Evolutionary conservation across 2,888 invertebrate genomes (phyloP), one percentile per base, ranked within the genome.

Genomic region (Agrypnus murinus): DNA sequence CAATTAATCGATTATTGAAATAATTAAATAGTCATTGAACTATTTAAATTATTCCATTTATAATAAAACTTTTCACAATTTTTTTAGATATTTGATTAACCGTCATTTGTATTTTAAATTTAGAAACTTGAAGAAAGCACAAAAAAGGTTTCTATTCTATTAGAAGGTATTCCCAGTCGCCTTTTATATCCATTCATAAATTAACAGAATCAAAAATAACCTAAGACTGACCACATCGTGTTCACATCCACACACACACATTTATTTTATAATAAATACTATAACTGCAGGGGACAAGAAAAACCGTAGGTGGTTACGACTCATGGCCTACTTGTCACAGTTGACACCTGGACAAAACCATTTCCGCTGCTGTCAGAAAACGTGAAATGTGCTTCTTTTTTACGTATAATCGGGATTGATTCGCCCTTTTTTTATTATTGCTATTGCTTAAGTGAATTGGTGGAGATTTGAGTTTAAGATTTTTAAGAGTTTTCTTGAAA

Each of bases 301-400:
- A 8, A 46, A 25, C 25, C 46, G 46, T 46, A 46, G 46, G 46
- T 10, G 46, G 46, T 9, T 7, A 19, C 46, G 9, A 46, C 17
- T 46, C 46, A 46, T 15, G 46, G 46, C 46, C 46, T 19, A 46
- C 46, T 46, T 46, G 46, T 46, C 46, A 46, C n/a, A 10, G 10
- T 17, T 46, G 46, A 46, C 46, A 46, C 46, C 46, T 46, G 46
- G 46, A 46, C 46, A 46, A 46, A 15, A 46, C 46, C 19, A 46
- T 46, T 46, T 46, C 46, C 46, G 46, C 10, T 15, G 46, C 46
- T 46, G 46, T 46, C 46, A 46, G 10, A 15, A 46, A 46, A 46
- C 19, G 17, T 46, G 17, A 46, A 46, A 46, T 46, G 46, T 46
- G 17, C 17, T 19, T 8, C 25, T 25, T 25, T 25, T 25, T 25